Conservation (phyloP, 1,140 invertebrate genomes). For the Cephus cinctus region DNA sequence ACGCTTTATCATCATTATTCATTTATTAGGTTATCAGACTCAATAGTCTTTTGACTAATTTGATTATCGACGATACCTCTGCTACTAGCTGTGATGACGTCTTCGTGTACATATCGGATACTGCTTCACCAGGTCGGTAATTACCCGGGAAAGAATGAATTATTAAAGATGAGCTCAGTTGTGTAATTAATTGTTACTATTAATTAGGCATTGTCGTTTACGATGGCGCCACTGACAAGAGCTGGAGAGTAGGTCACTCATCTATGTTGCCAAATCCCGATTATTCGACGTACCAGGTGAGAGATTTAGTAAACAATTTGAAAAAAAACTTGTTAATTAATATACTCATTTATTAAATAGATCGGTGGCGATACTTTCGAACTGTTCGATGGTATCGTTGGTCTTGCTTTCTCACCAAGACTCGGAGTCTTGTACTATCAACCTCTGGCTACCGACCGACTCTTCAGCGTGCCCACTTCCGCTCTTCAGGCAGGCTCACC, state of each 20-base stretch:
- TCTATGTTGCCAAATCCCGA: constrained; percentile 81
- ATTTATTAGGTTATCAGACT: constrained; percentile 63
- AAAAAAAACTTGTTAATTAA: constrained; percentile 11
- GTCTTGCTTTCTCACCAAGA: constrained; percentile 70
- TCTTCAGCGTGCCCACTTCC: constrained; percentile 74
- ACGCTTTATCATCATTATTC: constrained; percentile 10
- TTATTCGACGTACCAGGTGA: constrained; percentile 63
- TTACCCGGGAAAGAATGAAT: not conserved
- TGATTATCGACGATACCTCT: constrained; percentile 71
- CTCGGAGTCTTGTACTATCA: constrained; percentile 72
- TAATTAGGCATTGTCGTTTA: constrained; percentile 69
- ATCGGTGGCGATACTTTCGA: constrained; percentile 65
- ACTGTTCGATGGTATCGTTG: constrained; percentile 78
- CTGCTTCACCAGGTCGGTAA: constrained; percentile 68
- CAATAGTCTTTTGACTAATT: constrained; percentile 71
- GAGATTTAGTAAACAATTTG: constrained; percentile 8
- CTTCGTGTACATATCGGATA: constrained; percentile 77
- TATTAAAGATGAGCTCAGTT: no score
- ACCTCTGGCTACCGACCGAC: constrained; percentile 76
- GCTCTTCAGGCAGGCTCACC: constrained; percentile 69
- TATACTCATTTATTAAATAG: constrained; percentile 33
- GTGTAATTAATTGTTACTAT: no score
- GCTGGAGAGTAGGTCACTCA: constrained; percentile 74
- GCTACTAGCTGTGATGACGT: constrained; percentile 70
- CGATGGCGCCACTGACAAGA: constrained; percentile 67